Base-by-base conservation (phyloP, 2,113 vertebrate genomes). In the Vicugna pacos region DNA sequence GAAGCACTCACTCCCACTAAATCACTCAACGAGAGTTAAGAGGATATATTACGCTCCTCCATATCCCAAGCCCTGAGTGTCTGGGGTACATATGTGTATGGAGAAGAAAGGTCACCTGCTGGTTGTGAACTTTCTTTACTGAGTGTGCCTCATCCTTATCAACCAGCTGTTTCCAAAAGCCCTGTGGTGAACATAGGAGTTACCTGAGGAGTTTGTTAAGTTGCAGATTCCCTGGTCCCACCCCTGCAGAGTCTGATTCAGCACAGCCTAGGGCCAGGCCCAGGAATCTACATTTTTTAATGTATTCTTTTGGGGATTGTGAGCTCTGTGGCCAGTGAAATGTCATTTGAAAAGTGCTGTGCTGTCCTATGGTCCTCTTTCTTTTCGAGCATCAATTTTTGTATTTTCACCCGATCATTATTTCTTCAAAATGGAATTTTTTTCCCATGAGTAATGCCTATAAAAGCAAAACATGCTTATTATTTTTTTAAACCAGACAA, bases 341-440 rank as follows among this genome's bases (percentile, higher is more conserved):
- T 3, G 26, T 42, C 42, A 26, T 26, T 52, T 67, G 52, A 89
- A 46, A 60, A 62, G 28, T 38, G 14, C 52, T 15, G 7, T 58
- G 2, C 54, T 46, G 17, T 64, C 38, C 54, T 60, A 0, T 32
- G 42, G 50, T 56, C 15, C 20, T 32, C 76, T 94, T 62, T 58
- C 46, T 83, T 56, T 69, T 56, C 46, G 42, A 96, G 24, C 12
- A 82, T 14, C 20, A 46, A 48, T 35, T 75, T 97, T 80, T 93
- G 24, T n/a, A n/a, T 64, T 75, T 73, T 80, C 81, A 67, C 73
- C 32, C 46, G 64, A 52, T 62, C 28, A 32, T 62, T 65, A 30
- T 72, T 38, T 76, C 32, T 80, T 73, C 28, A 82, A 60, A 90
- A 48, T 72, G 62, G 46, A 95, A 11, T 82, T 42, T 13, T 58